A percentile compares a stretch with the other conserved stretches of the same genome.
These are phyloP conservation scores for Ammodramus savannarum DNA, from an alignment of 2,113 vertebrate species.

Conservation along the genomic window DNA sequence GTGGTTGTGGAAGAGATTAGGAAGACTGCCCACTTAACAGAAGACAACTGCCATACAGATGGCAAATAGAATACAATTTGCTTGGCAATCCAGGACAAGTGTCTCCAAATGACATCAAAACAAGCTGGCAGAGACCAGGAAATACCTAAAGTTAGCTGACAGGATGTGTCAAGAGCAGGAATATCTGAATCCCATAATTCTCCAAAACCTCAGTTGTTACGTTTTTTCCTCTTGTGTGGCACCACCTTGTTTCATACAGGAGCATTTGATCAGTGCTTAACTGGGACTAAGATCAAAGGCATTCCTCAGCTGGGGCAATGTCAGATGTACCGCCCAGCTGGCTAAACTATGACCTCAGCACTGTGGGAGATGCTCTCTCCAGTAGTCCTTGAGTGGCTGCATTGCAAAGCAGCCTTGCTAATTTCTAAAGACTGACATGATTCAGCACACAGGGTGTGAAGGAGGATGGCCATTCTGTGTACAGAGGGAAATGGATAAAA, in stretches of 20 bases:
- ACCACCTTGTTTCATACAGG: background rate
- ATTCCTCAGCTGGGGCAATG: background rate
- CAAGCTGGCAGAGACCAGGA: accelerated
- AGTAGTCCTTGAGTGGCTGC: background rate
- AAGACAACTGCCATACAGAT: no score
- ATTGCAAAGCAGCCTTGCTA: background rate
- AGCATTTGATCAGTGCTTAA: background rate
- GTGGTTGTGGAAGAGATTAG: no score
- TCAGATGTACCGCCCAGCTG: background rate
- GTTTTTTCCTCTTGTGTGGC: background rate
- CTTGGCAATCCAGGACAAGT: no score
- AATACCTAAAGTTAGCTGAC: background rate
- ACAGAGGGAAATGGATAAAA: background rate
- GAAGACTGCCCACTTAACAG: no score
- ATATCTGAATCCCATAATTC: background rate
- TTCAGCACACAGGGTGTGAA: background rate
- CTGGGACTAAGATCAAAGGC: background rate
- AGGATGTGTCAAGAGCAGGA: background rate
- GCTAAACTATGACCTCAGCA: background rate
- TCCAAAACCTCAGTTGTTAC: background rate
- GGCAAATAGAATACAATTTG: no score
- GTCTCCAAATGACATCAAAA: background rate
- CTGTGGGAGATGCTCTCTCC: background rate
- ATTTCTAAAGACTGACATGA: background rate
- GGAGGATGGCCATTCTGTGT: background rate